Evolutionary conservation across 2,113 vertebrate species (phyloP).

Genomic region (Dermatemys mawii): DNA sequence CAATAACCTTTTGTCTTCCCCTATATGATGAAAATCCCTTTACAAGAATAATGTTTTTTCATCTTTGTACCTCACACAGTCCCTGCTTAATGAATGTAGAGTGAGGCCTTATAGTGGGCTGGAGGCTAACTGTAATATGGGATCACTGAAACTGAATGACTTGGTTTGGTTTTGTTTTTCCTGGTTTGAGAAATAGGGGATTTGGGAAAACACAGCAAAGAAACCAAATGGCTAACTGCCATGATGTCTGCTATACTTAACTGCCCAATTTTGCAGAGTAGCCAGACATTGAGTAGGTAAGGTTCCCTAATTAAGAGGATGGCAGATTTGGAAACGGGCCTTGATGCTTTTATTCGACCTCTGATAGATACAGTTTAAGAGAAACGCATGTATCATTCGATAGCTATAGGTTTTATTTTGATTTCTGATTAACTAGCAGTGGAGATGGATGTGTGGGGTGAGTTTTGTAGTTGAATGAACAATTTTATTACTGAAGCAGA

Average conservation of each 20-base stretch:
- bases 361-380: neutral
- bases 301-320: neutral
- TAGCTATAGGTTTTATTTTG: conserved; percentile 14
- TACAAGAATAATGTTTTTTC: conserved; percentile 31
- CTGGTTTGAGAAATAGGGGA: conserved; percentile 49
- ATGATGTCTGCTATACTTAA: neutral
- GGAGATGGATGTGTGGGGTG: neutral
- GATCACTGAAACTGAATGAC: conserved; percentile 54
- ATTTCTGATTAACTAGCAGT: conserved; percentile 11
- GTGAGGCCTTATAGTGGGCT: conserved; percentile 38
- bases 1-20: conserved; percentile 16
- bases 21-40: conserved; percentile 27
- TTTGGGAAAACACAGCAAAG: conserved; percentile 22
- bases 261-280: conserved; percentile 2
- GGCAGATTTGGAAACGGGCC: neutral
- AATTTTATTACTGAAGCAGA: conserved; percentile 27
- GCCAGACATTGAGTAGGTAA: neutral
- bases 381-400: neutral
- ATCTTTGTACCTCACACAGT: conserved; percentile 47
- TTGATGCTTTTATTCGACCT: neutral
- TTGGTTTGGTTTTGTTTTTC: conserved; percentile 46
- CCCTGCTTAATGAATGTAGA: conserved; percentile 60
- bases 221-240: neutral
- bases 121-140: conserved; percentile 47
- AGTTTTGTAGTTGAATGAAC: neutral